A percentile compares a stretch with the other conserved stretches of the same genome.
phyloP scores from a whole-genome alignment of 2,888 invertebrate genomes.

The Baronia brevicornis region DNA sequence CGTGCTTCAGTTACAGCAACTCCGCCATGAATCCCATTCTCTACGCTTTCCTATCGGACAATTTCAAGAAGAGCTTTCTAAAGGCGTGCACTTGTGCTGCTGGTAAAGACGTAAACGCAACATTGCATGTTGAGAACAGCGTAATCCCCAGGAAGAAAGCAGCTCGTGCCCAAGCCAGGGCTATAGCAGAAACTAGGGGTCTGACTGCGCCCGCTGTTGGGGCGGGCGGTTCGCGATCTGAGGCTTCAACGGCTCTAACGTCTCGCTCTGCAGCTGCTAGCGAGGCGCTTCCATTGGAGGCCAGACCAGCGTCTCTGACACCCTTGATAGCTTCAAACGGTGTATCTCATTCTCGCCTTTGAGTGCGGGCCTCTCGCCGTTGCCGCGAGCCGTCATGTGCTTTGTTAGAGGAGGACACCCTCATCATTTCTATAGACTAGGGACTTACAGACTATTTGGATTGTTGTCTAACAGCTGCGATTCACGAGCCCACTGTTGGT shows the following conservation, averaged over 20 bases:
- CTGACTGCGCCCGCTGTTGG: conserved; percentile 32
- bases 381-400: conserved; percentile 39
- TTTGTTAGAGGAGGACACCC: conserved; percentile 50
- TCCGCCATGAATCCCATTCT: conserved; percentile 95
- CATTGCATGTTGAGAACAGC: conserved; percentile 90
- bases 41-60: conserved; percentile 94
- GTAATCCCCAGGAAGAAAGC: conserved; percentile 77
- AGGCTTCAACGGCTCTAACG: conserved; percentile 69
- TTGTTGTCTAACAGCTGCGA: conserved; percentile 20
- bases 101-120: conserved; percentile 90
- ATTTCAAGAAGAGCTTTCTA: conserved; percentile 95
- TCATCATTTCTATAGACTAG: conserved; percentile 58
- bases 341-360: conserved; percentile 54
- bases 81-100: conserved; percentile 94
- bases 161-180: conserved; percentile 45
- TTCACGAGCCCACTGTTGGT: conserved; percentile 46
- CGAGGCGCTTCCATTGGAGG: conserved; percentile 52
- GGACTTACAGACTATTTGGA: conserved; percentile 17
- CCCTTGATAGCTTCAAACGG: conserved; percentile 60
- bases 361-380: conserved; percentile 55
- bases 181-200: conserved; percentile 25
- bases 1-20: conserved; percentile 89
- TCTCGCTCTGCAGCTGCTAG: conserved; percentile 55
- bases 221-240: conserved; percentile 51
- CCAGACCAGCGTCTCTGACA: conserved; percentile 42